Evolutionary conservation across 2,888 invertebrate genomes (phyloP).

Genomic region (Hymenopus coronatus): DNA sequence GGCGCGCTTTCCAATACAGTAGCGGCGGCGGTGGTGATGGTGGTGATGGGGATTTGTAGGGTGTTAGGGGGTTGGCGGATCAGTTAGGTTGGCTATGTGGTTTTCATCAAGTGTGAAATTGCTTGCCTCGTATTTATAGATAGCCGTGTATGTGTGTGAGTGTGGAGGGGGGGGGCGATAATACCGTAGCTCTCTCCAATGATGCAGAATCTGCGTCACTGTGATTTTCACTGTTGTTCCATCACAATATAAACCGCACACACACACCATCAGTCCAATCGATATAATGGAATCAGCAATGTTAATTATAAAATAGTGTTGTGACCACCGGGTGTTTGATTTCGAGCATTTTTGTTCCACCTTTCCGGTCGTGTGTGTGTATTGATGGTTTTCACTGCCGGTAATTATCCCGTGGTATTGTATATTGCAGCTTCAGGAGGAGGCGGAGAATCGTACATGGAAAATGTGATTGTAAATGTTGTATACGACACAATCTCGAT

Average conservation of each 20-base stretch:
- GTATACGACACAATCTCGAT: constrained; percentile 30
- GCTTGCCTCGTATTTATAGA: constrained; percentile 35
- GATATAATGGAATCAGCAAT: constrained; percentile 34
- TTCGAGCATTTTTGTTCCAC: constrained; percentile 32
- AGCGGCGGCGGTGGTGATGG: constrained; percentile 4
- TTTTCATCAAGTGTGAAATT: constrained; percentile 36
- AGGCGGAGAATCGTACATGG: constrained; percentile 18
- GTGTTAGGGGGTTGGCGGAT: constrained; percentile 21
- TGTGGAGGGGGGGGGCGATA: constrained; percentile 23
- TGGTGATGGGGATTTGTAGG: constrained; percentile 24
- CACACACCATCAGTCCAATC: constrained; percentile 29
- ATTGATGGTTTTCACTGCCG: constrained; percentile 29
- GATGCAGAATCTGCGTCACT: constrained; percentile 33
- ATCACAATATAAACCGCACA: constrained; percentile 30
- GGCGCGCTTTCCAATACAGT: constrained; percentile 10
- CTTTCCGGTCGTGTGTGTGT: constrained; percentile 24
- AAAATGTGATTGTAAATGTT: constrained; percentile 33
- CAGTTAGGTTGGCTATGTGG: constrained; percentile 30
- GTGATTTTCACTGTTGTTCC: constrained; percentile 32
- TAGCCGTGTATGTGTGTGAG: constrained; percentile 24
- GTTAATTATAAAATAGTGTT: constrained; percentile 35
- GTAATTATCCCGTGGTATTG: constrained; percentile 31
- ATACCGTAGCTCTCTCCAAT: constrained; percentile 30
- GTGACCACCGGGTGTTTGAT: constrained; percentile 33
- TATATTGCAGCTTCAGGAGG: constrained; percentile 4